phyloP scores from a whole-genome alignment of 2,113 vertebrate genomes.

The Alaudala cheleensis region DNA sequence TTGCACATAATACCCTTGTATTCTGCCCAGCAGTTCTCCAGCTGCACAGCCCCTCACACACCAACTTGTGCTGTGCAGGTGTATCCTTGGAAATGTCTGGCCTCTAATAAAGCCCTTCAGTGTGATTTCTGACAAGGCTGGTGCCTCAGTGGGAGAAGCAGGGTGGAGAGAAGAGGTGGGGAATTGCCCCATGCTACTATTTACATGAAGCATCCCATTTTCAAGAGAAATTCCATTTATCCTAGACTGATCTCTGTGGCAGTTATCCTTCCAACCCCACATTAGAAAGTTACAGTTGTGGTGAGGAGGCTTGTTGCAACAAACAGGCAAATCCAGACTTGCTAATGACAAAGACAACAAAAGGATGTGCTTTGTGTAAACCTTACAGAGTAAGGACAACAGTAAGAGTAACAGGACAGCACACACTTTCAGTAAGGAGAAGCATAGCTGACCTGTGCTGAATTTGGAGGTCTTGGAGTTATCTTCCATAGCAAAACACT shows the following conservation, averaged over 20 bases:
- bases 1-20: not conserved
- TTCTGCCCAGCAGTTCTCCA: not conserved
- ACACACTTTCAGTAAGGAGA: not conserved
- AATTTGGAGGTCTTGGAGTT: conserved; percentile 91
- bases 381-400: not conserved
- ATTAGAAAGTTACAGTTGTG: not conserved
- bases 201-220: not conserved
- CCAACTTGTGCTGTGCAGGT: not conserved
- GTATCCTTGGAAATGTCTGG: not conserved
- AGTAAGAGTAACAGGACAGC: not conserved
- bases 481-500: conserved; percentile 94
- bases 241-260: not conserved
- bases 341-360: not conserved
- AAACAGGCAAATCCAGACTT: not conserved
- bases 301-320: not conserved
- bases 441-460: conserved; percentile 82
- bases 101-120: not conserved
- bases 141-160: not conserved
- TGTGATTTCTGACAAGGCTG: not conserved
- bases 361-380: not conserved
- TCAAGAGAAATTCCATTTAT: not conserved
- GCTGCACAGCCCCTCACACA: not conserved
- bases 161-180: not conserved
- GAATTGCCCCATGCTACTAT: not conserved
- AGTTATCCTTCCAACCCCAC: not conserved